These are phyloP conservation scores for Drosophila tristis DNA, from an alignment of 1,140 invertebrate species.

Conservation along the genomic window DNA sequence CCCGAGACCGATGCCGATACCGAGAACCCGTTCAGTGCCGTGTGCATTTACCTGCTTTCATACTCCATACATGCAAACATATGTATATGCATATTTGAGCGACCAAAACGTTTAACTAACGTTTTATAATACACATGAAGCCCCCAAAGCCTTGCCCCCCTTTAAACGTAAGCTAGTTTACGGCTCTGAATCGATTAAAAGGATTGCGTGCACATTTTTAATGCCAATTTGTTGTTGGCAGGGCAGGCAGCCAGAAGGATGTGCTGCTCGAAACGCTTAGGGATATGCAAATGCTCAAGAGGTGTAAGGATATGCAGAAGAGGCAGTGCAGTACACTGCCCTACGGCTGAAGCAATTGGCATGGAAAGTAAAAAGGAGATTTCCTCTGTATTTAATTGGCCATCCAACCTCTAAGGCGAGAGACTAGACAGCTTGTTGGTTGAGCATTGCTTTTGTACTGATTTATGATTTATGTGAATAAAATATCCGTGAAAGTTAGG, in stretches of 20 bases:
- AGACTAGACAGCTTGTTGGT: neutral
- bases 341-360: no score
- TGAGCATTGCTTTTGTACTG: no score
- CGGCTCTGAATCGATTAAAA: conserved; percentile 61
- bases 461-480: no score
- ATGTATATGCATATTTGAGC: conserved; percentile 46
- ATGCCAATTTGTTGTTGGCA: conserved; percentile 51
- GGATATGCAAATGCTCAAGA: conserved; percentile 35
- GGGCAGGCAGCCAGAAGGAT: conserved; percentile 18
- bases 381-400: neutral
- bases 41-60: conserved; percentile 22
- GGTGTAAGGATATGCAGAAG: conserved; percentile 16
- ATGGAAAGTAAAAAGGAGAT: neutral
- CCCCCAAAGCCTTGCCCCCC: neutral
- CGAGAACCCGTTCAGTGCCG: conserved; percentile 8
- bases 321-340: neutral
- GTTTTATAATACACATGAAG: conserved; percentile 18
- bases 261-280: conserved; percentile 6
- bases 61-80: neutral
- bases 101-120: conserved; percentile 46
- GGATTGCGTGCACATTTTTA: conserved; percentile 65
- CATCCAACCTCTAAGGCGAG: neutral
- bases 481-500: no score
- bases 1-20: neutral
- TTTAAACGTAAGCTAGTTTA: conserved; percentile 19